Evolutionary conservation across 2,113 vertebrate species (phyloP).

Genomic region (Bujurquina vittata): DNA sequence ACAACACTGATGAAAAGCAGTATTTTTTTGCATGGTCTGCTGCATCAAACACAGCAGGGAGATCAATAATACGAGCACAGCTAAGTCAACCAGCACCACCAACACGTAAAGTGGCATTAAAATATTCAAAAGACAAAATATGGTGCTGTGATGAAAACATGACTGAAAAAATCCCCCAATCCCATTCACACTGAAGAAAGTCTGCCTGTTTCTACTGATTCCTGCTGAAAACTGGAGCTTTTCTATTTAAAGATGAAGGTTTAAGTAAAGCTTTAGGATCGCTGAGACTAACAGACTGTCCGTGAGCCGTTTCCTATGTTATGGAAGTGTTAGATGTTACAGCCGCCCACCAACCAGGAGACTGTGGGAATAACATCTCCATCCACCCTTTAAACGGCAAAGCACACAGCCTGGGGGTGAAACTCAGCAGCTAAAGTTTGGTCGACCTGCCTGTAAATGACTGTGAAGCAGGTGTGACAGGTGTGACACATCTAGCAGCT

Average conservation of each 20-base stretch:
- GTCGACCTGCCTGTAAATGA: not conserved
- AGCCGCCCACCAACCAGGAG: not conserved
- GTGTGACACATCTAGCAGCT: not conserved
- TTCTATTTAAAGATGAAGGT: not conserved
- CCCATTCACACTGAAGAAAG: not conserved
- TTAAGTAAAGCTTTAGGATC: not conserved
- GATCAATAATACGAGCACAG: not conserved
- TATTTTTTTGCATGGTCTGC: not conserved
- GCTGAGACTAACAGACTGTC: not conserved
- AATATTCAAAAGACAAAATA: not conserved
- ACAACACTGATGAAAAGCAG: not conserved
- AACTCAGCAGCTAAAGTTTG: not conserved
- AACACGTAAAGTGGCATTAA: not conserved
- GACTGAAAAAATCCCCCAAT: too few relatives aligned
- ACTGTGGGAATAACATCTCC: not conserved
- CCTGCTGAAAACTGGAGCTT: not conserved
- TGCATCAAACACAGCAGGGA: not conserved
- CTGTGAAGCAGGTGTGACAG: not conserved
- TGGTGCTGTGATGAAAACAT: not conserved
- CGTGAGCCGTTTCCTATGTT: not conserved
- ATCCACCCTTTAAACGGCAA: not conserved
- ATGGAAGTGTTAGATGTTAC: conserved; percentile 8
- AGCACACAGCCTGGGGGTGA: not conserved
- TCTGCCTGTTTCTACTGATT: not conserved
- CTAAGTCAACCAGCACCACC: not conserved